Evolutionary conservation across 2,797 vertebrate genomes (phyloP).

Genomic region (Columba guinea): DNA sequence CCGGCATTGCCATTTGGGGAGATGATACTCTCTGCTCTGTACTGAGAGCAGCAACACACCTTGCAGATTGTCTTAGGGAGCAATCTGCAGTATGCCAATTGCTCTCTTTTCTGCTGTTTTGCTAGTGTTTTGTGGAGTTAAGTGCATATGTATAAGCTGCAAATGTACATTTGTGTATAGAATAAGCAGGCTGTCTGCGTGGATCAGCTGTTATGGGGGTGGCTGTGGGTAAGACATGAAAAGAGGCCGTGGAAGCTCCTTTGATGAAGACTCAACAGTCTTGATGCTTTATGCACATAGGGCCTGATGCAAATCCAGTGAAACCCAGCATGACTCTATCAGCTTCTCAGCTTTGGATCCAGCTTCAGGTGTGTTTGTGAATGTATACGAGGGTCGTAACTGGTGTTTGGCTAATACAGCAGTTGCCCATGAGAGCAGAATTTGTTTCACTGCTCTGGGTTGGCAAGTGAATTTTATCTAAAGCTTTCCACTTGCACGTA

Average conservation of each 20-base stretch:
- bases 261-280: background rate
- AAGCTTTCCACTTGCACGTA: background rate
- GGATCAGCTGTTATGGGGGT: constrained; percentile 49
- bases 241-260: constrained; percentile 28
- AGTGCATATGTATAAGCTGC: constrained; percentile 33
- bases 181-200: constrained; percentile 32
- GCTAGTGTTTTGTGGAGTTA: constrained; percentile 26
- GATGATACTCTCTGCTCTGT: background rate
- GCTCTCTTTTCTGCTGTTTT: constrained; percentile 33
- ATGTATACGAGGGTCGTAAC: background rate
- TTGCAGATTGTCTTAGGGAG: constrained; percentile 15
- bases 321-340: background rate
- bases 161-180: constrained; percentile 35
- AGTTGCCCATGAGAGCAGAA: background rate
- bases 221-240: constrained; percentile 39
- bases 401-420: background rate
- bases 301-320: background rate
- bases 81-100: background rate
- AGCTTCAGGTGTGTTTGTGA: constrained; percentile 3
- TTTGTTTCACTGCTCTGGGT: background rate
- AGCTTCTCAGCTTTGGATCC: background rate
- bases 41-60: background rate
- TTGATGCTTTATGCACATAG: background rate
- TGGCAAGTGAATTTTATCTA: constrained; percentile 31
- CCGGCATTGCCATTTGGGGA: background rate